Percentiles rank a stretch among this genome's conserved stretches.
phyloP scores from a whole-genome alignment of 2,888 invertebrate species.

The Ectemnius continuus region DNA sequence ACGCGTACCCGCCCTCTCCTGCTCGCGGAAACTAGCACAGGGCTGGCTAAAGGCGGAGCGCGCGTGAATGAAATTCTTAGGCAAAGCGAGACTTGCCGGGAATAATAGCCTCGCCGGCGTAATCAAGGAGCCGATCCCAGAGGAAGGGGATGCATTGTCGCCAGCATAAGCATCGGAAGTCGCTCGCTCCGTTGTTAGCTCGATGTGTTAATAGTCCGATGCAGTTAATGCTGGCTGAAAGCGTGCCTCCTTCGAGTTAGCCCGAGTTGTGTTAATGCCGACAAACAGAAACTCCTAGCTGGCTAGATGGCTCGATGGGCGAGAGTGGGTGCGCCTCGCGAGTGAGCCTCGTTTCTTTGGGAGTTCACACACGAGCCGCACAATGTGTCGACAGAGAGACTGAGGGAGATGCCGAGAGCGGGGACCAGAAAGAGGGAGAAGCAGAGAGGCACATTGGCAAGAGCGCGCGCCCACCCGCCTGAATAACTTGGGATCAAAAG shows the following conservation, averaged over 20 bases:
- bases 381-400: constrained; percentile 1
- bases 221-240: constrained; percentile 62
- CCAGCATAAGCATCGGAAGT: constrained; percentile 45
- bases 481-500: constrained; percentile 10
- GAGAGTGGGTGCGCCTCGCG: background rate
- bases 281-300: constrained; percentile 1
- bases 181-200: constrained; percentile 32
- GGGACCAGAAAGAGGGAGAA: background rate
- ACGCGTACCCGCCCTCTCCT: too few species aligned
- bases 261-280: constrained; percentile 41
- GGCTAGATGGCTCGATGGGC: background rate
- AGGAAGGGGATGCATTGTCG: constrained; percentile 1
- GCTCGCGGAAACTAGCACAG: too few species aligned
- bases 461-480: background rate
- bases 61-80: background rate
- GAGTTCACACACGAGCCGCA: constrained; percentile 3
- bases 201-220: constrained; percentile 59
- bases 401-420: background rate
- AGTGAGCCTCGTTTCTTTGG: background rate
- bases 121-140: background rate
- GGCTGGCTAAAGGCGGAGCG: background rate
- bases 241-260: constrained; percentile 45
- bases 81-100: constrained; percentile 2
- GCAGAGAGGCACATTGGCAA: constrained; percentile 2
- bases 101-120: constrained; percentile 1